These are phyloP conservation scores for Gobio gobio DNA, from an alignment of 2,113 vertebrate species.

Conservation along the genomic window DNA sequence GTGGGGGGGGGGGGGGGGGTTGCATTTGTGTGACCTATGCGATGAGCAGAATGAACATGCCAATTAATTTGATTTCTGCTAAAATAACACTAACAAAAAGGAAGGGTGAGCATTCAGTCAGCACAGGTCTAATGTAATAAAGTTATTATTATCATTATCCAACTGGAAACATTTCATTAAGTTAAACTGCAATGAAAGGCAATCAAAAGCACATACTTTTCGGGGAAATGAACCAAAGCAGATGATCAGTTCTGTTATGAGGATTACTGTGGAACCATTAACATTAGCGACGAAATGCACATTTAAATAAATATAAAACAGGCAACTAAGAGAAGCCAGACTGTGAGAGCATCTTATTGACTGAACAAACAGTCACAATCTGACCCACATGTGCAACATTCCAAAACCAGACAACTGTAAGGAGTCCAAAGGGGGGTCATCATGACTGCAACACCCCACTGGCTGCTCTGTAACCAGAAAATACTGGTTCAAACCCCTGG, in stretches of 20 bases:
- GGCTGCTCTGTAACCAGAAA: background rate
- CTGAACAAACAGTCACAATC: conserved; percentile 63
- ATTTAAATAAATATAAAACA: conserved; percentile 65
- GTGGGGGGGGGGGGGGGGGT: background rate
- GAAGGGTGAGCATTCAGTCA: background rate
- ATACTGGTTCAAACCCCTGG: background rate
- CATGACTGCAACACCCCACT: background rate
- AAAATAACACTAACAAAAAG: background rate
- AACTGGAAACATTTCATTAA: background rate
- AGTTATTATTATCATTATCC: background rate
- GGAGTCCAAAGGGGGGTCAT: conserved; percentile 32
- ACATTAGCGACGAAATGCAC: conserved; percentile 60
- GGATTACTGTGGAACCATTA: conserved; percentile 43
- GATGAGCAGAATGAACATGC: conserved; percentile 39
- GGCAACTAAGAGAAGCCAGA: conserved; percentile 39
- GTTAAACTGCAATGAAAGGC: background rate
- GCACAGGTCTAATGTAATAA: background rate
- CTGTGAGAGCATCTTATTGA: conserved; percentile 44
- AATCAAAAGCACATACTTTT: background rate
- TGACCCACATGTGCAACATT: conserved; percentile 68
- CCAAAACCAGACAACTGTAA: conserved; percentile 62
- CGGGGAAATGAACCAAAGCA: conserved; percentile 4
- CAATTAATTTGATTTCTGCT: background rate
- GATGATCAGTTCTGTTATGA: conserved; percentile 6
- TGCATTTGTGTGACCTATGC: background rate